These are phyloP conservation scores for Periplaneta americana DNA, from an alignment of 1,140 invertebrate genomes.

Conservation along the genomic window DNA sequence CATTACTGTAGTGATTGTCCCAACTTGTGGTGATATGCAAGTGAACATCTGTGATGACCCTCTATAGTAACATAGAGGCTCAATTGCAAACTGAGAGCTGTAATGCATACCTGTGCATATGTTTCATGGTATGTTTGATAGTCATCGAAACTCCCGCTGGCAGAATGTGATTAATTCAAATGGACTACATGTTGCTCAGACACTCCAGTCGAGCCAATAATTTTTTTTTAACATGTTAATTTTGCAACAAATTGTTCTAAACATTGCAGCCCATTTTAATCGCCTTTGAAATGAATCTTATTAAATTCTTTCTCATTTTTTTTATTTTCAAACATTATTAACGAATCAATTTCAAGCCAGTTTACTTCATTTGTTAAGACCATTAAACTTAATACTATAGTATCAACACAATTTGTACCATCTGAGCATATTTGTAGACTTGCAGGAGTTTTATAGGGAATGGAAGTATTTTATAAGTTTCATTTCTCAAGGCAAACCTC, in stretches of 20 bases:
- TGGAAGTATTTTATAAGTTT: not conserved
- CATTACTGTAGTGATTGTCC: not conserved
- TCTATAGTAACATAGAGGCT: not conserved
- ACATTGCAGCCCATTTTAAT: not conserved
- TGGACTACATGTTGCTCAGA: not conserved
- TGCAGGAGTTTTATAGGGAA: too few relatives aligned
- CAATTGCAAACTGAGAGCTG: too few relatives aligned
- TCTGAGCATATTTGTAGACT: not conserved
- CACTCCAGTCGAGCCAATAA: not conserved
- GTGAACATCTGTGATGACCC: not conserved
- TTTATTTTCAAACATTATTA: not conserved
- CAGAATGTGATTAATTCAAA: not conserved
- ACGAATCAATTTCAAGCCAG: not conserved
- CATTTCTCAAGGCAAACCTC: not conserved
- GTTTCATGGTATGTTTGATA: not conserved
- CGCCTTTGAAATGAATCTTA: not conserved
- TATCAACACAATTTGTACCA: not conserved
- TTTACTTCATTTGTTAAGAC: not conserved
- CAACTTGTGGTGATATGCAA: not conserved
- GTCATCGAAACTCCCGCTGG: not conserved
- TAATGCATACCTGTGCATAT: too few relatives aligned
- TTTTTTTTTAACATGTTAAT: not conserved
- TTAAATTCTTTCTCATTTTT: not conserved
- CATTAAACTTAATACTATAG: not conserved
- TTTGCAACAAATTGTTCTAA: not conserved